Base-by-base conservation (phyloP, 2,888 invertebrate species). In the Hipparchia sbordonii region DNA sequence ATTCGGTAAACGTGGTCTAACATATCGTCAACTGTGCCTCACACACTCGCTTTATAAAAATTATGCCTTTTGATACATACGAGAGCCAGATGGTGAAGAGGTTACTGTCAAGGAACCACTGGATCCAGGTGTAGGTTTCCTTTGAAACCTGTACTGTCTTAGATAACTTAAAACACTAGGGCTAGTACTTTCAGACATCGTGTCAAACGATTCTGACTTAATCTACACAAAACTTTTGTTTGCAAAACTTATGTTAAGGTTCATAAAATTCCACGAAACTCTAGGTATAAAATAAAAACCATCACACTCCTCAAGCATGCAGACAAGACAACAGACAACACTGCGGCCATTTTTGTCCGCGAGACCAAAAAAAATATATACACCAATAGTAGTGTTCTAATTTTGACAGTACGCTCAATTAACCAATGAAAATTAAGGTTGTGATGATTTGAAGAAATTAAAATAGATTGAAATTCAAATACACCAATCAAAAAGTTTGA, bases 121-220 rank as follows among this genome's bases (percentile, higher is more conserved):
- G 70, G 86, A 79, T 74, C 88, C 88, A 83, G 85, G 84, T 81
- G 86, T 90, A 67, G 92, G 91, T 90, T 95, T 96, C 87, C 95
- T 96, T 86, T 96, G 95, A 87, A 96, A 96, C 82, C 96, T 95
- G 85, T 96, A 96, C 84, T 95, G 95, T 81, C 96, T 94, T 79
- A 96, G 91, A 88, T 95, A 94, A 87, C 94, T 95, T 83, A 95
- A 89, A 80, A 95, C 90, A 85, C 94, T 95, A 67, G 95, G 95
- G 82, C 95, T 95, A 80, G 88, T 89, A 80, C 88, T 87, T 81
- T 93, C 90, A 78, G 93, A 91, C 93, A 93, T 93, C 78, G 81
- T 77, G 76, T 72, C 72, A 69, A 74, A 66, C 71, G 71, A 76
- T 63, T 67, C 61, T 60, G 60, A 70, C 69, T 63, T 66, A 62